phyloP scores from a whole-genome alignment of 2,113 vertebrate species.

The Oncorhynchus masou region DNA sequence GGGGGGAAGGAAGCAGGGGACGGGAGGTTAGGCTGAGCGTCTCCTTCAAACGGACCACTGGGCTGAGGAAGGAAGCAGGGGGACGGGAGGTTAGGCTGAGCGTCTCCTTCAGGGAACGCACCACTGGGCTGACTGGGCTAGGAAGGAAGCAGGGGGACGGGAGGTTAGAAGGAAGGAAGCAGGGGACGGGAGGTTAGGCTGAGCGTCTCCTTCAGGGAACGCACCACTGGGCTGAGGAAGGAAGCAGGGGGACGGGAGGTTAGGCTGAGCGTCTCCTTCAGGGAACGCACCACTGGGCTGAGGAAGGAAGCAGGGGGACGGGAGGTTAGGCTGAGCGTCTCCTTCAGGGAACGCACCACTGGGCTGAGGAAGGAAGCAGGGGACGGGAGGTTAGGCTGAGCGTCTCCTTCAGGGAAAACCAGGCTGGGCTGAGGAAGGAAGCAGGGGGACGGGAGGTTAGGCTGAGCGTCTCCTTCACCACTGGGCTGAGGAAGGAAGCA shows the following conservation, averaged over 20 bases:
- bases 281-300: conserved; percentile 92
- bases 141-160: not conserved
- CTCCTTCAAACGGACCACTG: conserved; percentile 96
- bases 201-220: conserved; percentile 94
- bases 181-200: no score
- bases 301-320: not conserved
- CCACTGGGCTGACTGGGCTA: conserved; percentile 91
- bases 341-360: conserved; percentile 94
- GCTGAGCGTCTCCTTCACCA: conserved; percentile 97
- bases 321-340: no score
- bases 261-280: conserved; percentile 97
- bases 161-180: not conserved
- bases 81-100: no score
- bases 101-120: conserved; percentile 94
- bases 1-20: conserved; percentile 52
- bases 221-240: conserved; percentile 85
- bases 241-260: no score
- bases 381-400: no score
- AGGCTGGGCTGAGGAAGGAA: conserved; percentile 80
- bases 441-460: no score
- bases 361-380: conserved; percentile 70
- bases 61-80: conserved; percentile 67
- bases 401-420: conserved; percentile 94
- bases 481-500: conserved; percentile 75
- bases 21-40: no score